Conservation (phyloP, 2,888 invertebrate genomes). For the Acanthopleura granulata region DNA sequence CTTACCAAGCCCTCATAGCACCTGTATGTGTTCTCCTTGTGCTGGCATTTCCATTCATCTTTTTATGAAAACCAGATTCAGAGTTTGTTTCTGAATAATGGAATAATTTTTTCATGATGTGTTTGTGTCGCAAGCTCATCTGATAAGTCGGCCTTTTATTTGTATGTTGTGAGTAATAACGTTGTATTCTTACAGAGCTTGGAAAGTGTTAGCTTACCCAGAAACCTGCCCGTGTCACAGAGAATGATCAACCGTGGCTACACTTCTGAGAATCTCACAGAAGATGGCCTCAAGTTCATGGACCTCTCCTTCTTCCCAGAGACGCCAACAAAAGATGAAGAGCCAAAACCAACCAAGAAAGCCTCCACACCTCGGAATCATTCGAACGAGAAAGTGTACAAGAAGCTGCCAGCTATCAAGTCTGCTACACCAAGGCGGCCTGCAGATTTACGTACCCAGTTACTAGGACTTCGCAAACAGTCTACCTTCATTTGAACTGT, state of each 20-base stretch:
- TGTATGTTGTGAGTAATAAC: conserved; percentile 39
- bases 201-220: conserved; percentile 50
- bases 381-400: not conserved
- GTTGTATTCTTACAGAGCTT: conserved; percentile 45
- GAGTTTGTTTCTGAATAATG: too few relatives aligned
- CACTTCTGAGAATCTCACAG: conserved; percentile 48
- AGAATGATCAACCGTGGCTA: conserved; percentile 59
- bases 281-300: conserved; percentile 47
- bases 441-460: not conserved
- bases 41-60: too few relatives aligned
- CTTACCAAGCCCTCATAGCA: conserved; percentile 59
- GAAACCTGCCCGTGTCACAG: conserved; percentile 55
- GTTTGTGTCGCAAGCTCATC: not conserved
- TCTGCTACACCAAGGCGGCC: not conserved
- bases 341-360: not conserved
- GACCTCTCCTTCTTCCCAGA: conserved; percentile 53
- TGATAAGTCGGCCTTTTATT: not conserved
- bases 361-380: not conserved
- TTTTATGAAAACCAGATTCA: too few relatives aligned
- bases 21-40: conserved; percentile 36
- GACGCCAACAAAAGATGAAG: conserved; percentile 31
- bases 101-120: not conserved
- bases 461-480: not conserved
- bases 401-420: not conserved
- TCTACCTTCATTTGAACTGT: not conserved